A percentile compares a stretch with the other conserved stretches of the same genome.
Conservation (phyloP, 2,113 vertebrate species). For the Alligator sinensis region DNA sequence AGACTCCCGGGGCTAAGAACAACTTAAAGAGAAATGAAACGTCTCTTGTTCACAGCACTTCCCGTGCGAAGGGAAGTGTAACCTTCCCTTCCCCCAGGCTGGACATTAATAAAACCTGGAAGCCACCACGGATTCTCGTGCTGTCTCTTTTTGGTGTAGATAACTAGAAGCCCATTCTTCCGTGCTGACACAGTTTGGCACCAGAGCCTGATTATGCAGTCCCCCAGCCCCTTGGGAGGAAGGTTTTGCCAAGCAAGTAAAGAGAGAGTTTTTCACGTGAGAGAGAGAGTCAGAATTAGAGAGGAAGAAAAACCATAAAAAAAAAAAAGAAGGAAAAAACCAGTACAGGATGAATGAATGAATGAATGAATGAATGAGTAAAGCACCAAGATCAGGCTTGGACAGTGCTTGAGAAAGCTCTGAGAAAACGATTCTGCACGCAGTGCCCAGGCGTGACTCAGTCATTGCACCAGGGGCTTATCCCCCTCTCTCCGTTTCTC, state of each 20-base stretch:
- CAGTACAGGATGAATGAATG: background rate
- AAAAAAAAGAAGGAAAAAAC: too few relatives aligned
- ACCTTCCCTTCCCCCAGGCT: slow-evolving; percentile 17
- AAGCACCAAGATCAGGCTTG: accelerated
- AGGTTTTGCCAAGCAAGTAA: background rate
- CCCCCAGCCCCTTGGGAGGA: background rate
- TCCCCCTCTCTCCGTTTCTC: background rate
- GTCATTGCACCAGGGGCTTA: background rate
- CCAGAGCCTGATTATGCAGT: background rate
- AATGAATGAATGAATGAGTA: accelerated
- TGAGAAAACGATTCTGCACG: accelerated
- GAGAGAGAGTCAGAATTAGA: background rate
- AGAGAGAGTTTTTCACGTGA: background rate
- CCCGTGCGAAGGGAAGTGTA: background rate
- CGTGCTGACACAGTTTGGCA: background rate
- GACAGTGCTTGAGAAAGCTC: background rate
- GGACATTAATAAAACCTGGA: slow-evolving; percentile 39
- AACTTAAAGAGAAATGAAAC: accelerated
- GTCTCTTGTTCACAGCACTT: background rate
- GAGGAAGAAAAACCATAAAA: background rate
- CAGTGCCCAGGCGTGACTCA: background rate
- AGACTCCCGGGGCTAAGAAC: background rate
- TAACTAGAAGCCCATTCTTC: background rate
- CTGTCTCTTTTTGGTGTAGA: background rate
- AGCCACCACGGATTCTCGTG: background rate